Evolutionary conservation across 2,113 vertebrate species (phyloP).

Genomic region (Phaethon lepturus): DNA sequence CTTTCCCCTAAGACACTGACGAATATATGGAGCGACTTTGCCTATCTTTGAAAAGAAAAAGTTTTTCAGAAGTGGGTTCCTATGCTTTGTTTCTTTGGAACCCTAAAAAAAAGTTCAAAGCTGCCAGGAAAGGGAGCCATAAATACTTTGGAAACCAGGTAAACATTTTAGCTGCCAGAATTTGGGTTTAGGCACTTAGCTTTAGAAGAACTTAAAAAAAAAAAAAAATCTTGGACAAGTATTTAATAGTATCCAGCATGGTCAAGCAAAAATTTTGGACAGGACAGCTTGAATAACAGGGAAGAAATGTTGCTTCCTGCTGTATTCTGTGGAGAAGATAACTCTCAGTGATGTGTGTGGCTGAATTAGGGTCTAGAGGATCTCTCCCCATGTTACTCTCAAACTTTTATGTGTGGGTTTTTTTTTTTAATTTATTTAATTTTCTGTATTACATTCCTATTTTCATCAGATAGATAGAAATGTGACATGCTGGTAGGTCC

Average conservation of each 20-base stretch:
- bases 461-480: background rate
- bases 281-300: background rate
- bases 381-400: background rate
- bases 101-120: background rate
- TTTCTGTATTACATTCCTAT: background rate
- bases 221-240: background rate
- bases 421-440: background rate
- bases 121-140: background rate
- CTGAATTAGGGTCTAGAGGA: background rate
- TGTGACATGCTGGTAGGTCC: background rate
- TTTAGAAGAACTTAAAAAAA: background rate
- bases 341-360: fast-evolving
- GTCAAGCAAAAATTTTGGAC: background rate
- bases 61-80: background rate
- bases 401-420: background rate
- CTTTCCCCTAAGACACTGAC: background rate
- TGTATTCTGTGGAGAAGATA: background rate
- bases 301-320: background rate
- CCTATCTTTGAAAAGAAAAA: background rate
- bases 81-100: background rate
- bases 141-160: constrained; percentile 1
- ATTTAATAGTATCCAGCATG: background rate
- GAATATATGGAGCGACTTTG: background rate
- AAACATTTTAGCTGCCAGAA: background rate
- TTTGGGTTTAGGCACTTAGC: background rate